A percentile compares a stretch with the other conserved stretches of the same genome.
phyloP scores from a whole-genome alignment of 2,888 invertebrate species.

The Craniophora ligustri region DNA sequence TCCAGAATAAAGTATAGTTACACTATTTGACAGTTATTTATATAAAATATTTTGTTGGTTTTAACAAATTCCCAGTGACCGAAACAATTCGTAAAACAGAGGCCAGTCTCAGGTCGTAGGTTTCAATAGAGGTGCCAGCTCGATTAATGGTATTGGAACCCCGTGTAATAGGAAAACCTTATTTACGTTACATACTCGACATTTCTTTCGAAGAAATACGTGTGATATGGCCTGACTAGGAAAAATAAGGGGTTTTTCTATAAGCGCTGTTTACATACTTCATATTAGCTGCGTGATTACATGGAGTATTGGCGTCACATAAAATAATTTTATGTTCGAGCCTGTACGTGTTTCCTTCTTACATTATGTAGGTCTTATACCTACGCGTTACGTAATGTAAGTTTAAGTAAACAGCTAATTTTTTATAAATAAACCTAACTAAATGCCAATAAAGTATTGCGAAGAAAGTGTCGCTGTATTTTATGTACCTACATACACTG shows the following conservation, averaged over 20 bases:
- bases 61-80: no score
- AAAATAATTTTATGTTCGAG: conserved; percentile 37
- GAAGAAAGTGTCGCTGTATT: no score
- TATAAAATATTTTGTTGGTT: no score
- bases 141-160: conserved; percentile 51
- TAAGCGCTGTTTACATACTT: conserved; percentile 41
- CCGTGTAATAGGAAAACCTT: conserved; percentile 46
- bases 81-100: not conserved
- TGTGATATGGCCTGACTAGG: conserved; percentile 49
- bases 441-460: conserved; percentile 33
- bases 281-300: conserved; percentile 48
- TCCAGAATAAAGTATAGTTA: no score
- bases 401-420: conserved; percentile 23
- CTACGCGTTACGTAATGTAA: no score
- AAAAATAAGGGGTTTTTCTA: conserved; percentile 47
- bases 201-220: conserved; percentile 37
- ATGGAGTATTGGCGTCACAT: conserved; percentile 45
- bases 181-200: conserved; percentile 42
- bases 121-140: conserved; percentile 37
- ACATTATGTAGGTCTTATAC: no score
- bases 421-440: conserved; percentile 44
- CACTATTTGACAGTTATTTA: no score
- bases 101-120: conserved; percentile 20
- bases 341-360: conserved; percentile 27
- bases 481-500: no score